phyloP scores from a whole-genome alignment of 2,888 invertebrate species.

The Euclidia mi region DNA sequence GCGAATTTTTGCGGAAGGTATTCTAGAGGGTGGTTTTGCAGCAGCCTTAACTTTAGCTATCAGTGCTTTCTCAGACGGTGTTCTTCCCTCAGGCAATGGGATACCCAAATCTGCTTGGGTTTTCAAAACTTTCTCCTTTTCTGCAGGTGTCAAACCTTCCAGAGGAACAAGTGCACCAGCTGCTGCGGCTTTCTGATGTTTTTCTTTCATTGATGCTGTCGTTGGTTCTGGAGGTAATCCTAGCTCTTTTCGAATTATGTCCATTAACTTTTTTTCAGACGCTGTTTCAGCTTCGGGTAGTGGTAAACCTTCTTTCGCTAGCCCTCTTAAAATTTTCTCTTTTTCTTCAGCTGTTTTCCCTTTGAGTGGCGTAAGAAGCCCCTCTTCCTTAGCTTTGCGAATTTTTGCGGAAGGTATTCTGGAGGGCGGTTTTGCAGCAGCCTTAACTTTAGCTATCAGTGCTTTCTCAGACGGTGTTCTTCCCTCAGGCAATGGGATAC shows the following conservation, averaged over 20 bases:
- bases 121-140: slow-evolving; percentile 43
- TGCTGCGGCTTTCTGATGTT: slow-evolving; percentile 37
- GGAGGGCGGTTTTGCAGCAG: no score
- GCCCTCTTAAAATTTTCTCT: slow-evolving; percentile 17
- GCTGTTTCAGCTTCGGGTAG: slow-evolving; percentile 16
- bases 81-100: slow-evolving; percentile 42
- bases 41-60: slow-evolving; percentile 41
- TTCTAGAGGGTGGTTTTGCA: slow-evolving; percentile 17
- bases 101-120: slow-evolving; percentile 29
- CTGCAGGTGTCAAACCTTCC: slow-evolving; percentile 35
- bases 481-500: no score
- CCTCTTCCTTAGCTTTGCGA: no score
- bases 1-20: slow-evolving; percentile 34
- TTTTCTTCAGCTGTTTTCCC: slow-evolving; percentile 16
- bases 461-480: no score
- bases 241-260: slow-evolving; percentile 41
- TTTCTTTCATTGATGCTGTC: slow-evolving; percentile 38
- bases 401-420: no score
- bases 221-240: slow-evolving; percentile 58
- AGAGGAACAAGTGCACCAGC: slow-evolving; percentile 51
- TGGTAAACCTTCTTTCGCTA: slow-evolving; percentile 10
- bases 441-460: no score
- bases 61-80: slow-evolving; percentile 50
- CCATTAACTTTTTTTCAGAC: slow-evolving; percentile 7
- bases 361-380: no score